Evolutionary conservation across 2,797 vertebrate genomes (phyloP).

Genomic region (Protosalanx chinensis): DNA sequence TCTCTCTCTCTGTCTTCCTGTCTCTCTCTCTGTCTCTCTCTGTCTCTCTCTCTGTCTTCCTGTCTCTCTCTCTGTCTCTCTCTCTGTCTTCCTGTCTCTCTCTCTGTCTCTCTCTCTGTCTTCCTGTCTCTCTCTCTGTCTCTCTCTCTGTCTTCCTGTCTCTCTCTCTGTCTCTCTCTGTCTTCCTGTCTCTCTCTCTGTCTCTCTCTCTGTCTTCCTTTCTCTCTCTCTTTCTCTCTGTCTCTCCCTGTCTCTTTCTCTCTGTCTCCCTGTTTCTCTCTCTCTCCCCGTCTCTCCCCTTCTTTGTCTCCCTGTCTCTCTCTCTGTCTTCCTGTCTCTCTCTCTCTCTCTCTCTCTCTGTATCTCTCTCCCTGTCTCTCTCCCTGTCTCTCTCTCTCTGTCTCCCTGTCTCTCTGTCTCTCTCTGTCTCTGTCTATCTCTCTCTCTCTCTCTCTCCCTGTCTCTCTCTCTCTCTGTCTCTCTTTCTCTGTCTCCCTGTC

Average conservation of each 20-base stretch:
- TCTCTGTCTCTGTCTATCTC: background rate
- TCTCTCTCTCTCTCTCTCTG: background rate
- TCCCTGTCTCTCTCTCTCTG: too few relatives aligned
- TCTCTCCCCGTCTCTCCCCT: background rate
- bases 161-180: background rate
- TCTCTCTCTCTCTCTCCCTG: background rate
- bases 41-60: background rate
- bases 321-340: background rate
- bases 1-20: background rate
- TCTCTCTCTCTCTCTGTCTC: too few relatives aligned
- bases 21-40: too few relatives aligned
- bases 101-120: background rate
- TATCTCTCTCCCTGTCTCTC: too few relatives aligned
- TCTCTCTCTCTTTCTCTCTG: too few relatives aligned
- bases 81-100: background rate
- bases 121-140: too few relatives aligned
- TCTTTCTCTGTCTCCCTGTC: too few relatives aligned
- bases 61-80: constrained; percentile 20
- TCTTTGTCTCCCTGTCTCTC: background rate
- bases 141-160: constrained; percentile 1
- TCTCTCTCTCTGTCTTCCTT: background rate
- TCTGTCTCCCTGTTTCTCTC: background rate
- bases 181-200: background rate
- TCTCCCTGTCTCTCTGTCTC: too few relatives aligned
- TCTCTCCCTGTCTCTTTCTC: too few relatives aligned